A percentile compares a stretch with the other conserved stretches of the same genome.
Evolutionary conservation across 2,113 vertebrate species (phyloP).

Genomic region (Casuarius casuarius): DNA sequence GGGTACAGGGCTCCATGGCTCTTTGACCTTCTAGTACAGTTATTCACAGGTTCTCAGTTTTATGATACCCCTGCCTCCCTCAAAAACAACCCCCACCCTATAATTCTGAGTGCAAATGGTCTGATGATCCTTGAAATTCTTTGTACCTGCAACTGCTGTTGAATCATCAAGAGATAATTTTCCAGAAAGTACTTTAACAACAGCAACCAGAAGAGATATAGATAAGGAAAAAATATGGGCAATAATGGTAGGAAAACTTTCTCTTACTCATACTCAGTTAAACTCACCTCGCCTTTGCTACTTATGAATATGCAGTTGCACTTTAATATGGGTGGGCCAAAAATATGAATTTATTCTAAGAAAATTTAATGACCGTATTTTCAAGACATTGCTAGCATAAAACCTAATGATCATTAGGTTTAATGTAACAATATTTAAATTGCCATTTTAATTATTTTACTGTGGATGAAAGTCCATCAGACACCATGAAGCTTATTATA

Average conservation of each 20-base stretch:
- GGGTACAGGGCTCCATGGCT: not conserved
- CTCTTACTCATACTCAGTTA: not conserved
- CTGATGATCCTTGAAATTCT: not conserved
- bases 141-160: not conserved
- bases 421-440: not conserved
- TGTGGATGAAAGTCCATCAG: not conserved
- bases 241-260: not conserved
- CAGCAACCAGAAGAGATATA: not conserved
- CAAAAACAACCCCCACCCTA: not conserved
- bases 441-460: not conserved
- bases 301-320: not conserved
- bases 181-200: not conserved
- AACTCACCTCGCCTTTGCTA: not conserved
- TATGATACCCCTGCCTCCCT: not conserved
- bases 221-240: not conserved
- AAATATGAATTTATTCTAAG: not conserved
- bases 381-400: not conserved
- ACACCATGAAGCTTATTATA: not conserved
- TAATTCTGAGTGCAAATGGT: not conserved
- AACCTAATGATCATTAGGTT: not conserved
- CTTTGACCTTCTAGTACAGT: not conserved
- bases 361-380: not conserved
- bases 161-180: not conserved
- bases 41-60: not conserved
- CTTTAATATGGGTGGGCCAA: not conserved